phyloP scores from a whole-genome alignment of 2,113 vertebrate genomes.

The Rhabdornis inornatus region DNA sequence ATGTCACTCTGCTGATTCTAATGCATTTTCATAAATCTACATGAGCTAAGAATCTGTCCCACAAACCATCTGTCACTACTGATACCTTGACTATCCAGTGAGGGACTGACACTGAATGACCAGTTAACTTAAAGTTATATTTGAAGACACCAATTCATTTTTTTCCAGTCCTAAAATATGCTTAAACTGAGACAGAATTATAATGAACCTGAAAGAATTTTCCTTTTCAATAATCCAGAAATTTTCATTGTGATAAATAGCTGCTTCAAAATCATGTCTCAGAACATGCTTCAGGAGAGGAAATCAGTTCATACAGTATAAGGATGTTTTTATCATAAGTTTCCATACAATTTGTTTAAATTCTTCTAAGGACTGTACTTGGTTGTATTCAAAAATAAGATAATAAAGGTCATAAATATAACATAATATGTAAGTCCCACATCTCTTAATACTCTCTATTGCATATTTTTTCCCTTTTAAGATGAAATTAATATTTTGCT shows the following conservation, averaged over 20 bases:
- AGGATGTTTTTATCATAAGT: too few species aligned
- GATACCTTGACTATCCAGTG: neutral
- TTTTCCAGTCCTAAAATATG: neutral
- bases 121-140: neutral
- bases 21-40: neutral
- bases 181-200: neutral
- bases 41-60: neutral
- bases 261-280: neutral
- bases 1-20: neutral
- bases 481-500: neutral
- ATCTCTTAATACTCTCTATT: neutral
- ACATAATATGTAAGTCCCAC: neutral
- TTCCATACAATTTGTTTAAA: neutral
- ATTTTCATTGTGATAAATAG: neutral
- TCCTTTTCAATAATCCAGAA: neutral
- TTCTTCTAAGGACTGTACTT: neutral
- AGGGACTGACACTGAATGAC: neutral
- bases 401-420: neutral
- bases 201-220: neutral
- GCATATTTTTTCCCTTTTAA: neutral
- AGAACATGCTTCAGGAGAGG: neutral
- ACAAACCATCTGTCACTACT: neutral
- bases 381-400: neutral
- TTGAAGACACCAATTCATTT: neutral
- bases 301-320: neutral